Base-by-base conservation (phyloP, 92 coral and sea anemone genomes). In the Actinostola sp. region DNA sequence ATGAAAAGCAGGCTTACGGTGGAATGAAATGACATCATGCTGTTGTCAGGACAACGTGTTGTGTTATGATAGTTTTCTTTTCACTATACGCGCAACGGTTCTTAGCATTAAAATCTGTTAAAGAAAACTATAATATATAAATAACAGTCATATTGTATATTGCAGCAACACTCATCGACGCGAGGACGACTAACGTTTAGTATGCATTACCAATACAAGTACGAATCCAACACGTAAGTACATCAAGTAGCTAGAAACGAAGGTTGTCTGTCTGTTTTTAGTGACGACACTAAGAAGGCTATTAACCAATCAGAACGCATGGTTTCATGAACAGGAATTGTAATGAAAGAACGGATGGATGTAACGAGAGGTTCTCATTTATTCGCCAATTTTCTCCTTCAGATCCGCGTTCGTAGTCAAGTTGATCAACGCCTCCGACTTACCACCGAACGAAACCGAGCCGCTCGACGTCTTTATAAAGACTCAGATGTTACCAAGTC, bases 391-490 rank as follows among this genome's bases (percentile, higher is more conserved):
- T 39, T 39, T 39, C 44, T 14, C 7, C 8, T 53, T 0, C 29
- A 90, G 96, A 65, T 90, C 96, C 1, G 61, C 86, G 24, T 71
- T 90, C 20, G 52, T 90, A 0, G 92, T 90, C 11, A 86, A 75
- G 70, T 79, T 90, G 41, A 33, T 79, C n/a, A 86, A 74, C 50
- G 96, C 96, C 34, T 88, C 84, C 41, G 81, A 90, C 41, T 68
- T 90, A n/a, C 92, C 86, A 25, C 75, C 88, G 27, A 90, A 81
- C 74, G 89, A 86, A 38, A 67, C 77, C 8, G 75, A 71, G 19
- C 55, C 80, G 38, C 82, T 89, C 35, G 98, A 91, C 67, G 92
- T 92, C 39, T 93, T 91, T 62, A 92, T 93, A 62, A 90, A 91
- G 63, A 91, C 97, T 20, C 90, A 86, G 36, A 78, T 93, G 33